Evolutionary conservation across 2,113 vertebrate genomes (phyloP).

Genomic region (Oenanthe oenanthe): DNA sequence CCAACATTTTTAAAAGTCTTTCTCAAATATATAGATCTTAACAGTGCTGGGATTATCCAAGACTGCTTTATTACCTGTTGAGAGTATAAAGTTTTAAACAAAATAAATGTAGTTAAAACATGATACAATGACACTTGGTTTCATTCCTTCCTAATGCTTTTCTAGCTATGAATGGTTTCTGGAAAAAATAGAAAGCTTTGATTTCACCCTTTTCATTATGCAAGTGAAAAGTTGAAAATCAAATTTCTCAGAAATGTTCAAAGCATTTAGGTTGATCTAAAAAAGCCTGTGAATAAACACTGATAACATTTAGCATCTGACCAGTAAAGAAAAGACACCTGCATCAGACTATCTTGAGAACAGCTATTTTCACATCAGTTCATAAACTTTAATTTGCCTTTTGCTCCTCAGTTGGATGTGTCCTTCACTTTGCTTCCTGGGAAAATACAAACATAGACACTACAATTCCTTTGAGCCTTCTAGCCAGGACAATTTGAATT

Average conservation of each 20-base stretch:
- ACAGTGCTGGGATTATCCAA: background rate
- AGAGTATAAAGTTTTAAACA: background rate
- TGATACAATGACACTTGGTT: background rate
- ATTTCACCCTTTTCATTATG: background rate
- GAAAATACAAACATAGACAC: background rate
- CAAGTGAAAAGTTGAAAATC: slow-evolving; percentile 40
- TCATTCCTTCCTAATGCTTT: background rate
- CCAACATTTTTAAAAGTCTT: background rate
- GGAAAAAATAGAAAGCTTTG: background rate
- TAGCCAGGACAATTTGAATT: background rate
- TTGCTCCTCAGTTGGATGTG: background rate
- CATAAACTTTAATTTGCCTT: background rate
- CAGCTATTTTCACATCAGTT: slow-evolving; percentile 41
- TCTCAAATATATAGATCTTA: background rate
- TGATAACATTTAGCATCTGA: background rate
- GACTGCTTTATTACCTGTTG: background rate
- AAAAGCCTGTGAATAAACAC: background rate
- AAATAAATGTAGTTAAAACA: background rate
- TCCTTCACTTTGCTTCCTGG: background rate
- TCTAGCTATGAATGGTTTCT: background rate
- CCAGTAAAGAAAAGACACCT: background rate
- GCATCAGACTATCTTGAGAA: background rate
- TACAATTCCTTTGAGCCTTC: background rate
- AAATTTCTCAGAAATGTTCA: slow-evolving; percentile 1
- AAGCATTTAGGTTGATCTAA: background rate